Evolutionary conservation across 2,113 vertebrate species (phyloP), one percentile per base, ranked within the genome.

Genomic region (Gopherus flavomarginatus): DNA sequence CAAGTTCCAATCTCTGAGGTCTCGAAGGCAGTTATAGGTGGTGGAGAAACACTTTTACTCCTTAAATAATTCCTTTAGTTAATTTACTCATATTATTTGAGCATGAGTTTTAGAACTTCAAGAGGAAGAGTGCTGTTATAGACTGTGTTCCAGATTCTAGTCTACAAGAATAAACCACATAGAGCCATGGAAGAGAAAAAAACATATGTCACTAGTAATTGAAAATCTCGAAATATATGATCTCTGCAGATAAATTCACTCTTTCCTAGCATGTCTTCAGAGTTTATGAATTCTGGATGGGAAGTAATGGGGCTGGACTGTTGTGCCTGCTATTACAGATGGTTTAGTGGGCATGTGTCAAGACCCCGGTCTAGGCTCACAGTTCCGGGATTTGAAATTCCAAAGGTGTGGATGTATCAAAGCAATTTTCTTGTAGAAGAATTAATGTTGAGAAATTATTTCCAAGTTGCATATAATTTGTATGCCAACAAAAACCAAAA

Each of bases 181-280:
- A 65, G 53, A 80, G 93, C 35, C 27, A 92, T 11, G 35, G 77
- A 83, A 91, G 56, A 78, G 72, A 94, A 96, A 95, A 42, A 7
- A 1, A 94, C 79, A 57, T 93, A 95, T 91, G 49, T 82, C 86
- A 89, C 78, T 86, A 85, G 10, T 90, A 95, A 95, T 11, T 96
- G 81, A 94, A 95, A 97, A 85, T 92, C 94, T 95, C 38, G 42
- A 96, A 91, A 95, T 95, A 88, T 7, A 81, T 72, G 29, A 94
- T 94, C 42, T 89, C 42, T 86, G 56, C 49, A 91, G 65, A 82
- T 35, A 59, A 86, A 93, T 69, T 82, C 35, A 80, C 21, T 75
- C 5, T 77, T 83, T 26, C 65, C 79, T 89, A 24, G 12, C 42
- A 87, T 85, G 24, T 42, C 69, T 38, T 83, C 21, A 50, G 17